phyloP scores from a whole-genome alignment of 2,888 invertebrate genomes.

The Xestia xanthographa region DNA sequence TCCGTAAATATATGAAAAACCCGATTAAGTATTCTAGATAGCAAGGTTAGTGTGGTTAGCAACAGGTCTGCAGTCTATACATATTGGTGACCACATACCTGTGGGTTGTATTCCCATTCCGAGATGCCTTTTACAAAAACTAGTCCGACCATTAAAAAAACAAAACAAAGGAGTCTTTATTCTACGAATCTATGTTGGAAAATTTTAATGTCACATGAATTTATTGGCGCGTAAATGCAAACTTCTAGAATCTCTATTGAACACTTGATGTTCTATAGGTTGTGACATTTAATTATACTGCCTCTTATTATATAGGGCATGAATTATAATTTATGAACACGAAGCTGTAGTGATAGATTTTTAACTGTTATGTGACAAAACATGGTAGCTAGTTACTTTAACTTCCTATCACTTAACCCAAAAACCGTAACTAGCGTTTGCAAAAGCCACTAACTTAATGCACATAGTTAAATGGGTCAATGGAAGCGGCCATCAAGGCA shows the following conservation, averaged over 20 bases:
- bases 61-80: conserved; percentile 40
- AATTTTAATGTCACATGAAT: conserved; percentile 31
- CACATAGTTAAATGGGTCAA: conserved; percentile 76
- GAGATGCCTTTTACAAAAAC: conserved; percentile 45
- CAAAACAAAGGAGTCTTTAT: conserved; percentile 38
- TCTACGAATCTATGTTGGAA: conserved; percentile 14
- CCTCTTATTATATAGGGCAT: conserved; percentile 1
- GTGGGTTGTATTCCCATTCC: conserved; percentile 57
- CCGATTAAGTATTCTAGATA: conserved; percentile 31
- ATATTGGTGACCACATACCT: conserved; percentile 56
- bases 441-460: conserved; percentile 57
- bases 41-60: conserved; percentile 59
- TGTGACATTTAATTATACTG: conserved; percentile 37
- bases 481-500: conserved; percentile 73
- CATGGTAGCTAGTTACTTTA: background rate
- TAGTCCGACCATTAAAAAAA: conserved; percentile 32
- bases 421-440: conserved; percentile 45
- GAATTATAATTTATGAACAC: conserved; percentile 8
- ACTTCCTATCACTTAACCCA: conserved; percentile 48
- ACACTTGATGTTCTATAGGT: conserved; percentile 25
- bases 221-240: conserved; percentile 47
- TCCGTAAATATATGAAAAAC: conserved; percentile 33
- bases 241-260: conserved; percentile 47
- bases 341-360: background rate
- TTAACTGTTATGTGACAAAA: background rate